These are phyloP conservation scores for Nyctibius bracteatus DNA, from an alignment of 2,113 vertebrate genomes.

Conservation along the genomic window DNA sequence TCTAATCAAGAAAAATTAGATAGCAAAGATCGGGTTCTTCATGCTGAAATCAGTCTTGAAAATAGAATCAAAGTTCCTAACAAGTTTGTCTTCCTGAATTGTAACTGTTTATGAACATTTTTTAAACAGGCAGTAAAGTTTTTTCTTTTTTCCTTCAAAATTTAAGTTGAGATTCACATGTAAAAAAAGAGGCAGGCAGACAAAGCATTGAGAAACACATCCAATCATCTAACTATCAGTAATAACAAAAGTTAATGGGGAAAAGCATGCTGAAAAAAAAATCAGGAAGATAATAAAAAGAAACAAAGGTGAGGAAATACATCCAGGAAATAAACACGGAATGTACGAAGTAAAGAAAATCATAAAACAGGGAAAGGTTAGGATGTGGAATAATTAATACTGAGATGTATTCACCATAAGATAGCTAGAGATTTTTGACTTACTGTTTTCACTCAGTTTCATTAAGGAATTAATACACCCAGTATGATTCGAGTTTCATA, in stretches of 20 bases:
- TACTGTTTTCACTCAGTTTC: not conserved
- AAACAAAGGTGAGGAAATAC: not conserved
- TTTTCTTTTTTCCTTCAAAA: not conserved
- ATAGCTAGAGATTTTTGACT: not conserved
- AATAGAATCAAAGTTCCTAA: accelerated
- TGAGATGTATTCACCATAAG: not conserved
- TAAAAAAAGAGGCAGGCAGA: not conserved
- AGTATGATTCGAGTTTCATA: not conserved
- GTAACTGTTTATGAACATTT: not conserved
- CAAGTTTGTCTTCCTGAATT: not conserved
- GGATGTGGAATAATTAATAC: not conserved
- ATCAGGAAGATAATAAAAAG: not conserved
- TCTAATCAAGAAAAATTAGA: not conserved
- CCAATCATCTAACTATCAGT: not conserved
- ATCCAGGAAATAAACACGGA: accelerated
- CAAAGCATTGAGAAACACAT: not conserved
- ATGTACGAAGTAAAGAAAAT: not conserved
- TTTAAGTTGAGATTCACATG: not conserved
- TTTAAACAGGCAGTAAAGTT: accelerated
- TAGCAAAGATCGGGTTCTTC: accelerated
- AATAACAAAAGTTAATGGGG: not conserved
- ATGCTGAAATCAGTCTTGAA: not conserved
- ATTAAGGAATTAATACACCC: not conserved
- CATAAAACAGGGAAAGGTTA: not conserved
- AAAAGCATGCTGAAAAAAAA: not conserved